Evolutionary conservation across 1,140 invertebrate species (phyloP).

Genomic region (Mylabris phalerata): DNA sequence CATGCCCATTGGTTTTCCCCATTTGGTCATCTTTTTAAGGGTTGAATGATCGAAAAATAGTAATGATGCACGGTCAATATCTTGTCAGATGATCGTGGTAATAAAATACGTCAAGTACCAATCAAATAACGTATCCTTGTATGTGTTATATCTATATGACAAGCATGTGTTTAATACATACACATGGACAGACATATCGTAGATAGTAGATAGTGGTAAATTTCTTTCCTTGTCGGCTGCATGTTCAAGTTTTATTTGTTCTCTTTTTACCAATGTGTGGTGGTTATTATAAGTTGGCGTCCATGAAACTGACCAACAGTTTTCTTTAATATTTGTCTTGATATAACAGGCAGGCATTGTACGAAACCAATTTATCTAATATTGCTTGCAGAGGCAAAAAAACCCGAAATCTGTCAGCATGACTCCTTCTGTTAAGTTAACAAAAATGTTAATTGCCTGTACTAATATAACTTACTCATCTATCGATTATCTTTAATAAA

Average conservation of each 20-base stretch:
- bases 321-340: neutral
- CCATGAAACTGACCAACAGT: too few species aligned
- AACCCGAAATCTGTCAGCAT: slow-evolving; percentile 22
- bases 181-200: slow-evolving; percentile 13
- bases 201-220: neutral
- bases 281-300: too few species aligned
- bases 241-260: too few species aligned
- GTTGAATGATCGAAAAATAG: too few species aligned
- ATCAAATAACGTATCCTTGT: slow-evolving; percentile 17
- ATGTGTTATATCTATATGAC: slow-evolving; percentile 8
- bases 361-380: slow-evolving; percentile 16
- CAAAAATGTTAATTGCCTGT: slow-evolving; percentile 39
- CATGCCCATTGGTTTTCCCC: neutral
- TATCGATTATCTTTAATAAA: slow-evolving; percentile 25
- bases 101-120: slow-evolving; percentile 28
- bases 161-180: slow-evolving; percentile 20
- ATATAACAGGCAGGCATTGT: slow-evolving; percentile 10
- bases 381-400: slow-evolving; percentile 10
- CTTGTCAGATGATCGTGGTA: slow-evolving; percentile 18
- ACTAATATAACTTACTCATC: slow-evolving; percentile 36
- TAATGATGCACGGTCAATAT: neutral
- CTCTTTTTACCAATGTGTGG: too few species aligned
- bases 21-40: neutral
- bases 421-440: slow-evolving; percentile 25
- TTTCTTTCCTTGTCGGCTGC: neutral